Percentiles rank a stretch among this genome's conserved stretches.
Evolutionary conservation across 2,888 invertebrate genomes (phyloP).

Genomic region (Isoperla grammatica): DNA sequence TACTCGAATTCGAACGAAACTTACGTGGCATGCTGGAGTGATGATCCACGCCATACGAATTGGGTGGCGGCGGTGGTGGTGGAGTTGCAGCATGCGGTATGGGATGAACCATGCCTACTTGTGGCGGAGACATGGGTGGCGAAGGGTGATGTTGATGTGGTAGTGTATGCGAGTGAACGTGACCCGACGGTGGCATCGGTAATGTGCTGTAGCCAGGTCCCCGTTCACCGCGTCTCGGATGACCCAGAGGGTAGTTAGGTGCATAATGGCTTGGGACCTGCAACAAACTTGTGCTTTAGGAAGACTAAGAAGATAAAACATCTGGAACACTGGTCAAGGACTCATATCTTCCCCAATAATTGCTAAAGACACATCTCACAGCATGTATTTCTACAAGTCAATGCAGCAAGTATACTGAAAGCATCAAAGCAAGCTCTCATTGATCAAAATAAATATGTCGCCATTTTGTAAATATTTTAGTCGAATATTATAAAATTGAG

Average conservation of each 20-base stretch:
- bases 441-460: too few relatives aligned
- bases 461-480: too few relatives aligned
- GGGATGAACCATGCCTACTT: conserved; percentile 86
- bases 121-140: conserved; percentile 37
- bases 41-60: conserved; percentile 52
- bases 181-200: conserved; percentile 57
- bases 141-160: conserved; percentile 37
- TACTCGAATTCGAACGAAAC: too few relatives aligned
- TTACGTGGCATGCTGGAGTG: conserved; percentile 78
- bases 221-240: conserved; percentile 58
- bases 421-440: too few relatives aligned
- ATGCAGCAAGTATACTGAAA: too few relatives aligned
- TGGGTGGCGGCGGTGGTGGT: conserved; percentile 60
- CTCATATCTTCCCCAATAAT: too few relatives aligned
- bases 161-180: conserved; percentile 32
- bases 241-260: conserved; percentile 85
- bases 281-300: conserved; percentile 34
- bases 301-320: too few relatives aligned
- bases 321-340: too few relatives aligned
- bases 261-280: conserved; percentile 88
- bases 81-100: conserved; percentile 49
- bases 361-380: too few relatives aligned
- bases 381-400: too few relatives aligned
- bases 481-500: too few relatives aligned
- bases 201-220: conserved; percentile 82